These are phyloP conservation scores for Microcaecilia unicolor DNA, from an alignment of 2,797 vertebrate genomes.

Conservation along the genomic window DNA sequence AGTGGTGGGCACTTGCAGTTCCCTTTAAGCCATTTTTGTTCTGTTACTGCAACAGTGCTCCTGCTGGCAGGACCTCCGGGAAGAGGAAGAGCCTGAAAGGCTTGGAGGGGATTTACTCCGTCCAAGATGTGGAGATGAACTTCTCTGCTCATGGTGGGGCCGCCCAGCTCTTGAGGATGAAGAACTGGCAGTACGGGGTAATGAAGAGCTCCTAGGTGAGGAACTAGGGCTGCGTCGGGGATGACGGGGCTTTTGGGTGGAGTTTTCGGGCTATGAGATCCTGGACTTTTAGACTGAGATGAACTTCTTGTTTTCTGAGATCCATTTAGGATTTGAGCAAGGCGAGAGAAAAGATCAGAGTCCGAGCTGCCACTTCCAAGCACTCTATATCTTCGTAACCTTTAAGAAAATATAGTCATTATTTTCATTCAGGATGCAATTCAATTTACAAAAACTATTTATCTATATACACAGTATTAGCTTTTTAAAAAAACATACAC, in stretches of 20 bases:
- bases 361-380: slow-evolving; percentile 84
- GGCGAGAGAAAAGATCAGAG: slow-evolving; percentile 86
- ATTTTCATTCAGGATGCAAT: too few species aligned
- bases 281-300: slow-evolving; percentile 66
- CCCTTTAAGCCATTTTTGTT: slow-evolving; percentile 63
- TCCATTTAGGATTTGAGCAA: slow-evolving; percentile 87
- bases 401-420: not conserved
- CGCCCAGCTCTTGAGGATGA: slow-evolving; percentile 84
- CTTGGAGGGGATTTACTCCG: slow-evolving; percentile 92
- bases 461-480: too few species aligned
- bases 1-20: slow-evolving; percentile 58
- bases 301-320: slow-evolving; percentile 64
- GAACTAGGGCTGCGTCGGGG: slow-evolving; percentile 90
- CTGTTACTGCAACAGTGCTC: slow-evolving; percentile 79
- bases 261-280: slow-evolving; percentile 68
- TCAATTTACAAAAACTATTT: too few species aligned
- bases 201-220: slow-evolving; percentile 86
- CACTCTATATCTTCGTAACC: slow-evolving; percentile 81
- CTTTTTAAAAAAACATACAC: too few species aligned
- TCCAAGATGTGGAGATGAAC: slow-evolving; percentile 66
- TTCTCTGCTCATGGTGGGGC: slow-evolving; percentile 68
- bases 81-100: slow-evolving; percentile 86
- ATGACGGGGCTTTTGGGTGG: slow-evolving; percentile 78
- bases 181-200: slow-evolving; percentile 92
- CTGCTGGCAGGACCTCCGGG: slow-evolving; percentile 78